Evolutionary conservation across 2,888 invertebrate genomes (phyloP).

Genomic region (Tineola bisselliella): DNA sequence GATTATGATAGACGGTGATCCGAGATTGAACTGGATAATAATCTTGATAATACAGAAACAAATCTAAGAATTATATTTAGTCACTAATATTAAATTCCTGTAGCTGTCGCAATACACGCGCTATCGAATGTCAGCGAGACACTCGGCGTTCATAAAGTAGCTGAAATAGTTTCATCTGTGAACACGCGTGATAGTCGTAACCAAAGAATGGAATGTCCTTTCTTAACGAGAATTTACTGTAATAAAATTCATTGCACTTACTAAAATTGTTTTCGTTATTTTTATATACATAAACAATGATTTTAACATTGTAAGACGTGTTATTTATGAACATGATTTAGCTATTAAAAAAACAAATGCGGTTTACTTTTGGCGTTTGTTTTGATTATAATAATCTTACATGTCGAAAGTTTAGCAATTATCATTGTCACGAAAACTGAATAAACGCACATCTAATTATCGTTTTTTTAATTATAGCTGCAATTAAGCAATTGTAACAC

Average conservation of each 20-base stretch:
- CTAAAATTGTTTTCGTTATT: not conserved
- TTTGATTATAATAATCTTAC: too few species aligned
- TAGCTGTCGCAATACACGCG: slow-evolving; percentile 43
- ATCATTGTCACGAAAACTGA: too few species aligned
- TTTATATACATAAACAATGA: too few species aligned
- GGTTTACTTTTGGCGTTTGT: too few species aligned
- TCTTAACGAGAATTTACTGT: not conserved
- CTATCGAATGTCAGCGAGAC: slow-evolving; percentile 48
- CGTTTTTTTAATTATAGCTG: not conserved
- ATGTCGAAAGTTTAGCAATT: not conserved
- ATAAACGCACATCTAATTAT: not conserved
- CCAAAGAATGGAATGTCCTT: not conserved
- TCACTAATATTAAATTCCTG: not conserved
- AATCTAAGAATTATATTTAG: too few species aligned
- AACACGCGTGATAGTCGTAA: not conserved
- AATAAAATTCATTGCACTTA: not conserved
- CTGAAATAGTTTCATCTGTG: slow-evolving; percentile 50
- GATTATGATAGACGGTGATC: too few species aligned
- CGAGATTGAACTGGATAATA: too few species aligned
- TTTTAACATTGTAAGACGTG: too few species aligned
- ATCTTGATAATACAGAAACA: too few species aligned
- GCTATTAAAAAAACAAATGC: too few species aligned
- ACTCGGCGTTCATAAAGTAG: slow-evolving; percentile 43
- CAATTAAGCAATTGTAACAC: not conserved
- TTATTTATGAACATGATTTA: too few species aligned